A percentile compares a stretch with the other conserved stretches of the same genome.
Conservation (phyloP, 2,797 vertebrate species). For the Iguana delicatissima region DNA sequence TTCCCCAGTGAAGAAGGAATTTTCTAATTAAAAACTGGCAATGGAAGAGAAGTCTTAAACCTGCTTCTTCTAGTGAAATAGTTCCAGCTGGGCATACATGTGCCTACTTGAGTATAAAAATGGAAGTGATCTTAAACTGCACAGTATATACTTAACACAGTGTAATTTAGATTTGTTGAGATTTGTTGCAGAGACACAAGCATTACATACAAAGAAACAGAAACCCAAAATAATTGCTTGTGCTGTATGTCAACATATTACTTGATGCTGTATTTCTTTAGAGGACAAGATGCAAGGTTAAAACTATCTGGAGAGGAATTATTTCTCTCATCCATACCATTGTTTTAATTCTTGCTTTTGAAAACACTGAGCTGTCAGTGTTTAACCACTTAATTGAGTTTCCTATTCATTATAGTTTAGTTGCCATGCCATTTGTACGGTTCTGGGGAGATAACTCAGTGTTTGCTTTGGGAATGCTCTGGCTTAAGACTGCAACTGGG, state of each 20-base stretch:
- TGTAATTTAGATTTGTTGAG: too few species aligned
- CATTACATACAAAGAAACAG: background rate
- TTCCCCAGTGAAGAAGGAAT: too few species aligned
- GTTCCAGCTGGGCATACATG: too few species aligned
- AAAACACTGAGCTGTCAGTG: slow-evolving; percentile 13
- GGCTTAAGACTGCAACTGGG: background rate
- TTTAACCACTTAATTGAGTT: slow-evolving; percentile 19
- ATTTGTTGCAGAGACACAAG: background rate
- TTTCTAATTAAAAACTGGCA: too few species aligned
- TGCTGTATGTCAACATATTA: background rate
- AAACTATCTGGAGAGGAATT: slow-evolving; percentile 37
- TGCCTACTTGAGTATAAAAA: too few species aligned
- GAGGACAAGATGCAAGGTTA: slow-evolving; percentile 33
- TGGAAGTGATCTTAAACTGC: too few species aligned
- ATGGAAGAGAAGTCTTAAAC: too few species aligned
- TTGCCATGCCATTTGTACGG: slow-evolving; percentile 25
- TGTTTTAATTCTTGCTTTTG: slow-evolving; percentile 33
- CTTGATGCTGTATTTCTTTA: slow-evolving; percentile 16
- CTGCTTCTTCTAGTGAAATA: too few species aligned
- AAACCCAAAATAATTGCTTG: background rate
- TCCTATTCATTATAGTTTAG: slow-evolving; percentile 39
- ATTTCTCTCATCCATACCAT: slow-evolving; percentile 9
- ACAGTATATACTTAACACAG: too few species aligned
- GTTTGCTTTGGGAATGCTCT: slow-evolving; percentile 38
- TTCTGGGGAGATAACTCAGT: slow-evolving; percentile 36